Evolutionary conservation across 23 tunicate species (phyloP), one percentile per base, ranked within the genome.

Genomic region (Trididemnum clinides): DNA sequence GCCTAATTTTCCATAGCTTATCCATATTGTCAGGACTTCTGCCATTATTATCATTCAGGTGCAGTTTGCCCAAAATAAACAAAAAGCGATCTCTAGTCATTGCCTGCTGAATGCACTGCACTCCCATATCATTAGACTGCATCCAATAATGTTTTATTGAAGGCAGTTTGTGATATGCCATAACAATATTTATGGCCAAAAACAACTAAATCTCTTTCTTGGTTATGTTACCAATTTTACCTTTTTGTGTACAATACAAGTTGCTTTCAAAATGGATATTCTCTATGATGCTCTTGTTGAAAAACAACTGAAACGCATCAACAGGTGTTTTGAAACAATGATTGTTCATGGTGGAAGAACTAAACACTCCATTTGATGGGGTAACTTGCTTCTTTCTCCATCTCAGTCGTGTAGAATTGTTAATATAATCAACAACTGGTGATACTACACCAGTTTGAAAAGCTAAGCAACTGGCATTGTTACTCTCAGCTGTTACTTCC

Each of bases 121-220:
- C 80, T 2, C 31, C 57, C 31, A 73, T 21, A 28, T 73, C 80
- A 37, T n/a, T 12, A 36, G 28, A 19, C 5, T 23, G n/a, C 54
- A 21, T 36, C 80, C 80, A 73, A 73, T 73, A 73, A 38, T 37
- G 80, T n/a, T 18, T 4, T 2, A 20, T 6, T 18, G 80, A 37
- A 19, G 80, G 80, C n/a, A 73, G 57, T 12, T 39, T 37, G 31
- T 73, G 30, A 28, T 73, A 73, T 22, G 57, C 57, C 80, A 73
- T 73, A 1, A 73, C n/a, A 4, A 73, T 38, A 38, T 73, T 73
- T 20, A 73, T 73, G n/a, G 57, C 80, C 28, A 73, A 73, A 38
- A 73, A 73, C 5, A 21, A 27, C 20, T 36, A 38, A 26, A 73
- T 37, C 38, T 73, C 80, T 36, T 39, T 38, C 22, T 73, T 39